phyloP scores from a whole-genome alignment of 2,113 vertebrate species.

The Semicossyphus pulcher region DNA sequence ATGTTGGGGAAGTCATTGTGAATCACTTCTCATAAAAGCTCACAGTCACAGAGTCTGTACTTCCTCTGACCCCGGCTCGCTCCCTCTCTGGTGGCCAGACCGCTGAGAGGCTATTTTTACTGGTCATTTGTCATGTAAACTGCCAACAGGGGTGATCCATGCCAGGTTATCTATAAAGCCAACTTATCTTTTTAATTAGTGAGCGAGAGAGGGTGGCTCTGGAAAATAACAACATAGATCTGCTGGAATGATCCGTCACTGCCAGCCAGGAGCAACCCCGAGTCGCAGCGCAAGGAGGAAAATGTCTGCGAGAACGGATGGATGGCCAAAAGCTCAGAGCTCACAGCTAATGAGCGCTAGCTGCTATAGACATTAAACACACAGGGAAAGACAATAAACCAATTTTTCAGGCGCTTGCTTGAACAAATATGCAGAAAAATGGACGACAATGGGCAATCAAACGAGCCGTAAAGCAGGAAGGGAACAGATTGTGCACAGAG shows the following conservation, averaged over 20 bases:
- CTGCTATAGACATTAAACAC: slow-evolving; percentile 49
- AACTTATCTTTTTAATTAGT: slow-evolving; percentile 72
- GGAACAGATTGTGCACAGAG: slow-evolving; percentile 14
- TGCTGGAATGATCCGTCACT: slow-evolving; percentile 55
- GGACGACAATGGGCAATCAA: background rate
- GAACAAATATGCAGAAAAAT: slow-evolving; percentile 31
- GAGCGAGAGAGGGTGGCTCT: slow-evolving; percentile 49
- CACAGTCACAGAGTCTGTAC: slow-evolving; percentile 59
- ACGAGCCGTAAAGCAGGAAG: slow-evolving; percentile 22
- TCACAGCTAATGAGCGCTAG: slow-evolving; percentile 39
- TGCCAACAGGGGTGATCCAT: slow-evolving; percentile 59
- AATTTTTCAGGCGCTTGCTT: slow-evolving; percentile 32
- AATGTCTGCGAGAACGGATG: slow-evolving; percentile 38
- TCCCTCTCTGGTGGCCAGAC: slow-evolving; percentile 60
- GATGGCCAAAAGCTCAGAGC: slow-evolving; percentile 21
- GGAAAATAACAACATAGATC: slow-evolving; percentile 65
- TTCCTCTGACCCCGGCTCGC: slow-evolving; percentile 66
- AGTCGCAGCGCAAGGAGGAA: slow-evolving; percentile 39
- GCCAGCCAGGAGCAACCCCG: slow-evolving; percentile 15
- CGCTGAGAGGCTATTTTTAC: slow-evolving; percentile 60
- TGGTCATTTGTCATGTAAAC: slow-evolving; percentile 65
- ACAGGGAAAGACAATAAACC: slow-evolving; percentile 32
- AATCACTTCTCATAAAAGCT: slow-evolving; percentile 58
- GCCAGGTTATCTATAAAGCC: slow-evolving; percentile 69
- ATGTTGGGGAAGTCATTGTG: slow-evolving; percentile 41